A percentile compares a stretch with the other conserved stretches of the same genome.
phyloP scores from a whole-genome alignment of 1,140 invertebrate genomes.

The Diuraphis noxia region DNA sequence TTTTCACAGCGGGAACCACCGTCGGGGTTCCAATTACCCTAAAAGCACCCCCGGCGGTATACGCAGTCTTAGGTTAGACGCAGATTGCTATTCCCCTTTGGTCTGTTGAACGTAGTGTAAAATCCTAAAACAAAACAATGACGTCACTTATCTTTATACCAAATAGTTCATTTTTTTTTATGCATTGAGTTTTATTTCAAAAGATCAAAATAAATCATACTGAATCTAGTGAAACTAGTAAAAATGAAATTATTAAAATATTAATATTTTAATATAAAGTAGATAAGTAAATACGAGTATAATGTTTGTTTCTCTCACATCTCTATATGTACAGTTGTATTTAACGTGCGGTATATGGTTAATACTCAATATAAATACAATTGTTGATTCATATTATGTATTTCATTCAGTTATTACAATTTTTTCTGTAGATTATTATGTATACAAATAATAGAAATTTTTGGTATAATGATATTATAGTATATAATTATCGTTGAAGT shows the following conservation, averaged over 20 bases:
- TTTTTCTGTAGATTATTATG: too few species aligned
- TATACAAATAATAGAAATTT: too few species aligned
- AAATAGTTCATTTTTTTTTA: not conserved
- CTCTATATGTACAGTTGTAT: too few species aligned
- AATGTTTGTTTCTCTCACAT: not conserved
- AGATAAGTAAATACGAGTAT: too few species aligned
- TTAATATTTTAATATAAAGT: not conserved
- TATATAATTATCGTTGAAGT: too few species aligned
- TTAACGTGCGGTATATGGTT: too few species aligned
- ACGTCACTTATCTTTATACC: not conserved
- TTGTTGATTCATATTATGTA: too few species aligned
- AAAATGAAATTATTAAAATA: not conserved
- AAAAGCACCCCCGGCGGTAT: slow-evolving; percentile 39
- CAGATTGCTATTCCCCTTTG: slow-evolving; percentile 5
- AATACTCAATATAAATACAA: too few species aligned
- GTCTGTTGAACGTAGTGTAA: not conserved
- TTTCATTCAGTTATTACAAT: too few species aligned
- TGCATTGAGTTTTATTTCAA: not conserved
- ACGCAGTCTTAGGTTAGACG: slow-evolving; percentile 25
- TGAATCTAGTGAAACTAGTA: not conserved
- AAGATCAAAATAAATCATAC: not conserved
- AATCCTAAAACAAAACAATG: slow-evolving; percentile 21
- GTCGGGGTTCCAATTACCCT: slow-evolving; percentile 42
- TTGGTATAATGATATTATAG: too few species aligned
- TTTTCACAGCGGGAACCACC: slow-evolving; percentile 31